Base-by-base conservation (phyloP, 2,113 vertebrate species). In the Penelope pileata region DNA sequence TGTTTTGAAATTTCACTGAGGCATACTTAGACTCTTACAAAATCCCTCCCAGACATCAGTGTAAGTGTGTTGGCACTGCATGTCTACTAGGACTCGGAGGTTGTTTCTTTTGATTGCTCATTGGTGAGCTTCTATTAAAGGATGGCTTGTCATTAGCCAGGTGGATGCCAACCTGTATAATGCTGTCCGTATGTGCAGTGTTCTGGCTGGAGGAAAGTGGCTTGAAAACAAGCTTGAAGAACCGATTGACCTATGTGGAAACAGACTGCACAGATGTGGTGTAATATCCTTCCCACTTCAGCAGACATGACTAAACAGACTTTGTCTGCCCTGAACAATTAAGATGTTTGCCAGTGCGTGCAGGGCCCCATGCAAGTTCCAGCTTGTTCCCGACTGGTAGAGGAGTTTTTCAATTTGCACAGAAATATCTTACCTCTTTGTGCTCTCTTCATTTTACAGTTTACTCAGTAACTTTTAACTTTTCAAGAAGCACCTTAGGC, bases 281-380 rank as follows among this genome's bases (percentile, higher is more conserved):
- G 86, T 75, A 88, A 94, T 6, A 48, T 48, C 90, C 88, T 93
- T 67, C 84, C 85, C 83, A 16, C 91, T 94, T 82, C 81, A 58
- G 90, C 94, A 98, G 96, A 96, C 93, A 18, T 91, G 95, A 97
- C 95, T 90, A 40, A 97, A 94, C 96, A 96, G 73, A 86, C 94
- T 86, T 60, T 50, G 96, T 96, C 96, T 97, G 90, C 94, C 90
- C 80, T 76, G 89, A 88, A 70, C 94, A 97, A 67, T 96, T 88
- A 58, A 27, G 66, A 58, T 42, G 5, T 86, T 96, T 97, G 95
- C 95, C 73, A 42, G 88, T 21, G 60, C 53, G 34, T 70, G 83
- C 51, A 19, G 83, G 86, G 92, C 91, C 80, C 69, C 45, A 2
- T 79, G 73, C 97, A 45, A 51, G 97, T 85, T 40, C 58, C 79